Percentiles rank a stretch among this genome's conserved stretches.
Evolutionary conservation across 2,888 invertebrate genomes (phyloP).

Genomic region (Caenorhabditis panamensis): DNA sequence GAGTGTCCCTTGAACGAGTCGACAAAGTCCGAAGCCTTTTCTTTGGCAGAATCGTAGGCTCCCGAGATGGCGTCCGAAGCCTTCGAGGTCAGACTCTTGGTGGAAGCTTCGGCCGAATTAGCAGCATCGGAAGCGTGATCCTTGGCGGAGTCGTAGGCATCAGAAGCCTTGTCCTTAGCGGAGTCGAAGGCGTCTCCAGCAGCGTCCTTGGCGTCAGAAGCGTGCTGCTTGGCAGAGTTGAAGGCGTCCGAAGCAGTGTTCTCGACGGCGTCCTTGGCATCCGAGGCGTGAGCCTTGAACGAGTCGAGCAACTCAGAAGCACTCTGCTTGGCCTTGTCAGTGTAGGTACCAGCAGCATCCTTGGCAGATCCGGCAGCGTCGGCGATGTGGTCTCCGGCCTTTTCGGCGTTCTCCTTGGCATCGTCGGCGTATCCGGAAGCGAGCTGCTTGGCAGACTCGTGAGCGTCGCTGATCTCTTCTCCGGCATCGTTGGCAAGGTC

Average conservation of each 20-base stretch:
- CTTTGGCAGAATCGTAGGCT: conserved; percentile 22
- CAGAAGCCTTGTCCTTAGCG: conserved; percentile 25
- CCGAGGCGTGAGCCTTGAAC: conserved; percentile 28
- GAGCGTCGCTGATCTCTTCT: conserved; percentile 35
- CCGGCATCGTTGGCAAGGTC: conserved; percentile 34
- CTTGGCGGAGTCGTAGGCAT: conserved; percentile 39
- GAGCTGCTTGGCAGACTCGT: conserved; percentile 35
- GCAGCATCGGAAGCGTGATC: conserved; percentile 30
- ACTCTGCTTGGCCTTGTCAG: conserved; percentile 17
- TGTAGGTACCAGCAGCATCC: background rate
- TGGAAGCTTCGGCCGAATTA: background rate
- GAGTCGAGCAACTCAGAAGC: conserved; percentile 18
- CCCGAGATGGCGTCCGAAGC: background rate
- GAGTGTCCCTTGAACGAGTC: conserved; percentile 39
- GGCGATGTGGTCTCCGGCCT: background rate
- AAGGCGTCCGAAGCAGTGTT: conserved; percentile 31
- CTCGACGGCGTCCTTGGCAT: conserved; percentile 22
- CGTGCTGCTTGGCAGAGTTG: conserved; percentile 29
- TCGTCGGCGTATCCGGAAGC: conserved; percentile 1
- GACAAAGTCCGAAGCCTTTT: conserved; percentile 19
- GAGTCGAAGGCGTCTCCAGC: conserved; percentile 30
- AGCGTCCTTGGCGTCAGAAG: conserved; percentile 27
- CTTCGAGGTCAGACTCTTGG: conserved; percentile 29
- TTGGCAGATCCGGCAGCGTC: conserved; percentile 16
- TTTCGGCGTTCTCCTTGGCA: background rate